A percentile compares a stretch with the other conserved stretches of the same genome.
Evolutionary conservation across 2,888 invertebrate genomes (phyloP).

Genomic region (Acheta domesticus): DNA sequence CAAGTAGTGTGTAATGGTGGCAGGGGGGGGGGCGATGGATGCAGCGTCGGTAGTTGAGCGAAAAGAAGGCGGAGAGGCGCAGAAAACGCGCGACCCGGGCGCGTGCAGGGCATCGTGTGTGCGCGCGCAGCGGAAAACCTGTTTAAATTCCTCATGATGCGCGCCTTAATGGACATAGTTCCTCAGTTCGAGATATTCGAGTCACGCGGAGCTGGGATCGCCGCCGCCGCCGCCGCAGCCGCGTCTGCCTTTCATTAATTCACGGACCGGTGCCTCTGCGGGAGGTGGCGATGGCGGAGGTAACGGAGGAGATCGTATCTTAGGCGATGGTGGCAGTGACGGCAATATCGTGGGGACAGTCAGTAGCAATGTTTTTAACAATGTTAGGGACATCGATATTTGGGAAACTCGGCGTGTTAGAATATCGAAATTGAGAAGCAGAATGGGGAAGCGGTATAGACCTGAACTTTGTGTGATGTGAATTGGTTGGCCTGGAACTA

Average conservation of each 20-base stretch:
- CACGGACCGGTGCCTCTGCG: background rate
- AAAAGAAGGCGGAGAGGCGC: no score
- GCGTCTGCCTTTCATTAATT: background rate
- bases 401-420: background rate
- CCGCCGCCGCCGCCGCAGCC: background rate
- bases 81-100: background rate
- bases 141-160: slow-evolving; percentile 2
- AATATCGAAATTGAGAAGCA: background rate
- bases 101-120: background rate
- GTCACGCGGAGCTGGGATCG: background rate
- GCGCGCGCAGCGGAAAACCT: background rate
- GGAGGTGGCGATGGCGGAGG: background rate
- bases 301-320: background rate
- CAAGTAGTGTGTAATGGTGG: no score
- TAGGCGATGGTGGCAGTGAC: background rate
- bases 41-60: no score
- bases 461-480: background rate
- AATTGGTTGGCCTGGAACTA: no score
- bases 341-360: background rate
- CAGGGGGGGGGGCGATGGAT: no score
- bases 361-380: background rate
- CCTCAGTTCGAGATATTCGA: slow-evolving; percentile 11
- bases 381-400: no score
- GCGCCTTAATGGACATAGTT: slow-evolving; percentile 9
- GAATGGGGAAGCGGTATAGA: background rate